Evolutionary conservation across 2,888 invertebrate species (phyloP), one percentile per base, ranked within the genome.

Genomic region (Atethmia centrago): DNA sequence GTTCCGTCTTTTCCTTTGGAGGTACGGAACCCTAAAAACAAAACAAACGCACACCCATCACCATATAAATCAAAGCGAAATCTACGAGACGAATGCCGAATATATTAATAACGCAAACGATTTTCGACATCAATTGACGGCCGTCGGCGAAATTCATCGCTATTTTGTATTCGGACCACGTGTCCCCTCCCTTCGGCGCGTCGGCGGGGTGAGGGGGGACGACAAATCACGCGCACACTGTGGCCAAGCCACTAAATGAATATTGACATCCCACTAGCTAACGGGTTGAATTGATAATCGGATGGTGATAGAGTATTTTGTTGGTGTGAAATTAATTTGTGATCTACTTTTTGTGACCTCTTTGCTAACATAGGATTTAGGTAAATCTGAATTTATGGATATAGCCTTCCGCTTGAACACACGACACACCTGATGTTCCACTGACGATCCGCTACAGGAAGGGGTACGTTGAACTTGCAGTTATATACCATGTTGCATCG

Each of bases 261-360:
- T 96, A 96, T 95, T 96, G 96, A 96, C 96, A 95, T 92, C 94
- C 92, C 90, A 92, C 92, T 93, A 93, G 92, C 90, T 90, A 93
- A 92, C 91, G 93, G 93, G 91, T 92, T 93, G 95, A 95, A 95
- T 95, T 94, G 93, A 93, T 95, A 95, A 95, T 94, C 89, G 91
- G 86, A 84, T 87, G 74, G 87, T 77, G 79, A 78, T 69, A 70
- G 77, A 77, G 55, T 71, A 80, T 71, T 82, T 80, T 72, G 81
- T 74, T 67, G 25, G 74, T 83, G 70, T 69, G 55, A 71, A 82
- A 10, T 66, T 69, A 74, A 80, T 83, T 83, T 87, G 61, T 77
- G 72, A 82, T 47, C 40, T 25, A 45, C 63, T 3, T 61, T 77
- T 74, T 62, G 25, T 45, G 8, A 21, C 5, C 0, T 19, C 0